Conservation (phyloP, 2,888 invertebrate genomes). For the Brachypalpus laphriformis region DNA sequence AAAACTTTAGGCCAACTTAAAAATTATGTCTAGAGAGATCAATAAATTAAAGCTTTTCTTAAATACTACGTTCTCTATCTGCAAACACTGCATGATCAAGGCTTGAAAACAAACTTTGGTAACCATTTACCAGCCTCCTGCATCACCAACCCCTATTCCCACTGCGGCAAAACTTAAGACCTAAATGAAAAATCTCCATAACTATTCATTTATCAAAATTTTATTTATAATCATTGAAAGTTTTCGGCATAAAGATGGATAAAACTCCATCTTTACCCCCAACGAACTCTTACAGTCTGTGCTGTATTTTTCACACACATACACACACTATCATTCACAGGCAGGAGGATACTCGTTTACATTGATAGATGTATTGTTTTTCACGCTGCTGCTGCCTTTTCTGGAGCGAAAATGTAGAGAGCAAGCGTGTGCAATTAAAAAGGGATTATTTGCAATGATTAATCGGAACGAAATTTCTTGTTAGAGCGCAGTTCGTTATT, state of each 20-base stretch:
- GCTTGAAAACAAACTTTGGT: conserved; percentile 42
- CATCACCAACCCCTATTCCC: neutral
- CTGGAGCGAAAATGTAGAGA: conserved; percentile 28
- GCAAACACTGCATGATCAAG: conserved; percentile 34
- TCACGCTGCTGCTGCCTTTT: conserved; percentile 6
- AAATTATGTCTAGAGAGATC: neutral
- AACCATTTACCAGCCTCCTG: neutral
- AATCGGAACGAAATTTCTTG: conserved; percentile 70
- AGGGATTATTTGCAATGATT: conserved; percentile 69
- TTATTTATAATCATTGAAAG: conserved; percentile 70
- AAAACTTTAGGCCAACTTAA: neutral
- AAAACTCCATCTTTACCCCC: conserved; percentile 13
- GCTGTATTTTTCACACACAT: conserved; percentile 3
- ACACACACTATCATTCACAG: too few relatives aligned
- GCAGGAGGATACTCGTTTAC: neutral
- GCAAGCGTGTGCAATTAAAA: conserved; percentile 71
- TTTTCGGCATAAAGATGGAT: conserved; percentile 52
- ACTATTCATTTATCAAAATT: conserved; percentile 70
- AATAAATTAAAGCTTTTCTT: neutral
- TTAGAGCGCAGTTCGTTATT: conserved; percentile 32
- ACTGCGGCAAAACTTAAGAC: conserved; percentile 10
- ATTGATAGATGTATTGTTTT: conserved; percentile 63
- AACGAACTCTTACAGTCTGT: conserved; percentile 8
- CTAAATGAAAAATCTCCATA: conserved; percentile 52
- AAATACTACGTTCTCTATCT: conserved; percentile 11